Evolutionary conservation across 2,797 vertebrate species (phyloP), one percentile per base, ranked within the genome.

Genomic region (Anolis apletophallus): DNA sequence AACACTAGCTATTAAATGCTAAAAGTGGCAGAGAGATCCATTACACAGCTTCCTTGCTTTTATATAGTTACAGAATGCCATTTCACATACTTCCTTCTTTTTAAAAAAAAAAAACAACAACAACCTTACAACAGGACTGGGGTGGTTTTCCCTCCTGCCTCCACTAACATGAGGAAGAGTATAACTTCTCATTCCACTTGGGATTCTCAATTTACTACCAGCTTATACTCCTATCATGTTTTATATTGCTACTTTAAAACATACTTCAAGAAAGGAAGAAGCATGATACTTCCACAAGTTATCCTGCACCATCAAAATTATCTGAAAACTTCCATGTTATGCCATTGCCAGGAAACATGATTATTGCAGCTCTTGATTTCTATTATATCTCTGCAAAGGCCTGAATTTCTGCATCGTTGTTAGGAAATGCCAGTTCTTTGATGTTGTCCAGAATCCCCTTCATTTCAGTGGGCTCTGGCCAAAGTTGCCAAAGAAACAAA

Each of bases 231-330:
- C n/a, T 61, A 77, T 67, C 10, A 40, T 1, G n/a, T 52, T 29
- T 34, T 83, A 84, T 89, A 90, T 80, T 52, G 52, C 5, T 21
- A 2, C 61, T 34, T 19, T 26, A 32, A 21, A 55, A 80, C 29
- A 79, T 34, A n/a, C 34, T 23, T 17, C 19, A 36, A 5, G 67
- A 21, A 17, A 6, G 19, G 16, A 12, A 17, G 73, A 17, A 8
- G 40, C 5, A 0, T 19, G 11, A 19, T 68, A 52, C n/a, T 61
- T 81, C 68, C 29, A 13, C 1, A 11, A 36, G 77, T 90, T 88
- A 73, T 68, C 86, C 1, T 32, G 40, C 13, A 1, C 57, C 55
- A 90, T 84, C 86, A 89, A 89, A 93, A 59, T 55, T 10, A 40
- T 16, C 69, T 21, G 14, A 71, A 5, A 87, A 74, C 61, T 36